phyloP scores from a whole-genome alignment of 2,797 vertebrate genomes.

The Takifugu ocellatus region DNA sequence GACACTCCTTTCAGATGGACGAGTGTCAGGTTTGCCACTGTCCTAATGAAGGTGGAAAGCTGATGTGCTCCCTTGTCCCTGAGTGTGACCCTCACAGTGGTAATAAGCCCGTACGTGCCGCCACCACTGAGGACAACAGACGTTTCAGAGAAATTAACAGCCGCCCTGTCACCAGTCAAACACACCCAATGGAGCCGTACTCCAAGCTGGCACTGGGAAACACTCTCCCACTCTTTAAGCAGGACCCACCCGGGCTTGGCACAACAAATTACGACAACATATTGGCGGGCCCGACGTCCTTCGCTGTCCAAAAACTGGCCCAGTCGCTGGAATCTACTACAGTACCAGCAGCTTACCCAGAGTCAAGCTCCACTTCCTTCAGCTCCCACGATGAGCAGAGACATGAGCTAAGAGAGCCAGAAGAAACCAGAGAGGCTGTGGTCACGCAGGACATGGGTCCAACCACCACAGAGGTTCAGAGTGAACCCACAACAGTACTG shows the following conservation, averaged over 20 bases:
- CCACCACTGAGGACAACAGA: constrained; percentile 67
- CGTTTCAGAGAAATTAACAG: constrained; percentile 72
- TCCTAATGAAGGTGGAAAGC: constrained; percentile 82
- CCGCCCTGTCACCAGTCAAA: constrained; percentile 75
- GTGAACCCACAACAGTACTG: constrained; percentile 23
- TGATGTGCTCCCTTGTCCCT: constrained; percentile 88
- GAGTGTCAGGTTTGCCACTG: constrained; percentile 91
- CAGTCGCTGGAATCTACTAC: constrained; percentile 47
- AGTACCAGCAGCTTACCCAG: constrained; percentile 15
- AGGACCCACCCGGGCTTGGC: constrained; percentile 58
- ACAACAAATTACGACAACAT: constrained; percentile 70
- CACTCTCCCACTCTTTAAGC: constrained; percentile 66
- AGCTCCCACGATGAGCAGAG: constrained; percentile 39
- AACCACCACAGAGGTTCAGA: constrained; percentile 26
- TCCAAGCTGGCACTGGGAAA: constrained; percentile 45
- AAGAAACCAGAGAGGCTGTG: constrained; percentile 30
- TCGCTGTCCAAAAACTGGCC: constrained; percentile 37
- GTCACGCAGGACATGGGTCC: constrained; percentile 19
- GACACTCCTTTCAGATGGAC: constrained; percentile 86
- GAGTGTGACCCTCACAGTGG: constrained; percentile 63
- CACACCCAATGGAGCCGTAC: constrained; percentile 57
- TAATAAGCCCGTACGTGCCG: constrained; percentile 48
- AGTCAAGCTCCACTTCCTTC: constrained; percentile 40
- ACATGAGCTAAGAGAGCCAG: constrained; percentile 47
- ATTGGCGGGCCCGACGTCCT: constrained; percentile 40